These are phyloP conservation scores for Rutilus rutilus DNA, from an alignment of 2,113 vertebrate species.

Conservation along the genomic window DNA sequence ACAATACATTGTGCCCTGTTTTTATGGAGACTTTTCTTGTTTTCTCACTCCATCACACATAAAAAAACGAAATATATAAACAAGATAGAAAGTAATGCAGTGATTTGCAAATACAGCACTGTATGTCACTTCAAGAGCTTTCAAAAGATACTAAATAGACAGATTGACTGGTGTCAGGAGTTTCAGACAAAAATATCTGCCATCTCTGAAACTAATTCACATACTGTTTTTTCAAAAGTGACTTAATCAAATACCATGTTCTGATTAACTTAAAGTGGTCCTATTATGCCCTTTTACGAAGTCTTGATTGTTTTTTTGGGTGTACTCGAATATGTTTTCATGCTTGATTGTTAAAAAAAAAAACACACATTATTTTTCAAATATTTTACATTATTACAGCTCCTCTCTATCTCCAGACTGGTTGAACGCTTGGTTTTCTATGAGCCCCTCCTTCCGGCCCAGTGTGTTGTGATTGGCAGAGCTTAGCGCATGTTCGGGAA, in stretches of 20 bases:
- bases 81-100: background rate
- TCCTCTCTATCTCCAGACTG: too few species aligned
- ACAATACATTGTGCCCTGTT: background rate
- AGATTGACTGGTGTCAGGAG: background rate
- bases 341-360: too few species aligned
- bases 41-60: background rate
- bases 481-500: too few species aligned
- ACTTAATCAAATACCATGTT: conserved; percentile 23
- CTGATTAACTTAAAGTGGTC: conserved; percentile 15
- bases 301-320: too few species aligned
- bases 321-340: too few species aligned
- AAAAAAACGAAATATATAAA: background rate
- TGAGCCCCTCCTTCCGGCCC: too few species aligned
- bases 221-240: background rate
- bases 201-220: conserved; percentile 24
- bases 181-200: conserved; percentile 1
- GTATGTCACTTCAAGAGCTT: background rate
- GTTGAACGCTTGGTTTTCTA: too few species aligned
- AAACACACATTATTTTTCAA: too few species aligned
- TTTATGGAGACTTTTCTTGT: background rate
- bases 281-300: too few species aligned
- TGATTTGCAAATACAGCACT: background rate
- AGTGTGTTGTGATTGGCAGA: too few species aligned
- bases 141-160: background rate
- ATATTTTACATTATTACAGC: too few species aligned